Conservation (phyloP, 1,140 invertebrate genomes). For the Saccostrea cuccullata region DNA sequence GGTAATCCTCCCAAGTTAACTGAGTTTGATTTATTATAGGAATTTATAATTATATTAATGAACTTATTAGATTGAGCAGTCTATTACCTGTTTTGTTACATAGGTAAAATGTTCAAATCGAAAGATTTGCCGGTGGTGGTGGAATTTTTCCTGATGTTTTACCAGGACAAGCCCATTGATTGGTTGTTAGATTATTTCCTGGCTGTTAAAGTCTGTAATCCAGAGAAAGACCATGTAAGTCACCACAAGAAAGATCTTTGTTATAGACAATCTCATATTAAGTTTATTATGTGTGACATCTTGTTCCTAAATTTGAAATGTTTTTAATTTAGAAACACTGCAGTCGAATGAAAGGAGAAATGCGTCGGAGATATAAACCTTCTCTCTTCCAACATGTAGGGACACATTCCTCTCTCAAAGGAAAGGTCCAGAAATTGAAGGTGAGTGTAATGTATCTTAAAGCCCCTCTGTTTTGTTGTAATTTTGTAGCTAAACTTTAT, state of each 20-base stretch:
- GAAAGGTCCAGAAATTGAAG: constrained; percentile 98
- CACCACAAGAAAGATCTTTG: neutral
- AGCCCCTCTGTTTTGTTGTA: neutral
- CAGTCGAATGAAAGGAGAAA: constrained; percentile 78
- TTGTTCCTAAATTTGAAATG: neutral
- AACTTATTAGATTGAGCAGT: too few species aligned
- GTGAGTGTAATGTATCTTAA: constrained; percentile 69
- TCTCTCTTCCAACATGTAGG: constrained; percentile 98
- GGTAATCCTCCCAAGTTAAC: constrained; percentile 26
- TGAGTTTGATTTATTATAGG: too few species aligned
- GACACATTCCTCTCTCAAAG: constrained; percentile 95
- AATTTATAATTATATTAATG: too few species aligned
- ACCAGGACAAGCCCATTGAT: constrained; percentile 97
- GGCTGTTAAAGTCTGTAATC: constrained; percentile 91
- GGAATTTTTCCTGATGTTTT: constrained; percentile 96
- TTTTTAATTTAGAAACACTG: constrained; percentile 89
- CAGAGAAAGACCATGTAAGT: constrained; percentile 78
- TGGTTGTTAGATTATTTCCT: constrained; percentile 96
- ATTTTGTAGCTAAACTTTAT: neutral
- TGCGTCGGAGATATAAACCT: constrained; percentile 86
- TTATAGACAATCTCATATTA: neutral
- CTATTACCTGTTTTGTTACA: constrained; percentile 62
- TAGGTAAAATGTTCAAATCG: constrained; percentile 95
- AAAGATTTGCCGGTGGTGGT: constrained; percentile 92
- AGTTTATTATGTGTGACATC: neutral